Percentiles rank a stretch among this genome's conserved stretches.
These are phyloP conservation scores for Ophiodon elongatus DNA, from an alignment of 2,113 vertebrate species.

Conservation along the genomic window DNA sequence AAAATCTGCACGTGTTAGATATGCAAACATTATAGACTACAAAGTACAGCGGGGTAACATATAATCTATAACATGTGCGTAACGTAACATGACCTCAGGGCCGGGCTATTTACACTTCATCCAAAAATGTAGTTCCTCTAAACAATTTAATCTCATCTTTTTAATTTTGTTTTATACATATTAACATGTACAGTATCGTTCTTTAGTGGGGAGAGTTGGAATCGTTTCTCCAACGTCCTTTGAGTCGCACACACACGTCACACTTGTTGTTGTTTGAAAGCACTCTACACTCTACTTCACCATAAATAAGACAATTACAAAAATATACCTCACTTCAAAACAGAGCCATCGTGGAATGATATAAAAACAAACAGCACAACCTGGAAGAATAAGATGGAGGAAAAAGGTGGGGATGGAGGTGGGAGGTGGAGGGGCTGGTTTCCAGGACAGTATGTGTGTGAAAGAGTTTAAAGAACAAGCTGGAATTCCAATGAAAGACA, in stretches of 20 bases:
- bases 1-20: conserved; percentile 64
- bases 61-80: conserved; percentile 68
- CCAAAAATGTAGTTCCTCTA: conserved; percentile 54
- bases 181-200: conserved; percentile 68
- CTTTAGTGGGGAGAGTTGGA: conserved; percentile 54
- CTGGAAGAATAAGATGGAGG: conserved; percentile 18
- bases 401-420: background rate
- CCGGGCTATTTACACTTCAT: conserved; percentile 75
- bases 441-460: conserved; percentile 7
- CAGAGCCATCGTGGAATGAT: conserved; percentile 64
- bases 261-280: conserved; percentile 53
- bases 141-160: conserved; percentile 17
- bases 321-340: conserved; percentile 84
- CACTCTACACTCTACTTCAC: conserved; percentile 71
- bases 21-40: conserved; percentile 75
- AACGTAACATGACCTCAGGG: conserved; percentile 60
- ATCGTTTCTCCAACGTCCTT: conserved; percentile 50
- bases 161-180: conserved; percentile 74
- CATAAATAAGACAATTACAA: conserved; percentile 83
- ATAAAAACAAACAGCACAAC: conserved; percentile 25
- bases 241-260: conserved; percentile 26
- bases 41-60: conserved; percentile 52
- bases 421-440: background rate
- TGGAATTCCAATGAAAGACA: conserved; percentile 57
- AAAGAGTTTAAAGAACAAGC: conserved; percentile 28